These are phyloP conservation scores for Drosophila paranaensis DNA, from an alignment of 2,888 invertebrate genomes.

Conservation along the genomic window DNA sequence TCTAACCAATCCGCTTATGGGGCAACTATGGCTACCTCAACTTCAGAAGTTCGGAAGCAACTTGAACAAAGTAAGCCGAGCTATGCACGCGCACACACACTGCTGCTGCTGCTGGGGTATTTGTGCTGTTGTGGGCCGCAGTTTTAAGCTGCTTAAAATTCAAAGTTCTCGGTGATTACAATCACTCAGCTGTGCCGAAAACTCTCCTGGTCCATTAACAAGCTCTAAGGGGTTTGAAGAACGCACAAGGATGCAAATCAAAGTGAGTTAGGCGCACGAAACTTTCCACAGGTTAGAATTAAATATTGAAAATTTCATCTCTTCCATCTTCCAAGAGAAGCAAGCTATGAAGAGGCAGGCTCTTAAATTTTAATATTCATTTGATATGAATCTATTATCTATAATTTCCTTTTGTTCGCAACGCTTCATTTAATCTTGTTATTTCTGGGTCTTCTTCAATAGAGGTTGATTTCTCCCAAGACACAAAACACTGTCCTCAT, in stretches of 20 bases:
- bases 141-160: conserved; percentile 69
- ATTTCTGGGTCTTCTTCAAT: no score
- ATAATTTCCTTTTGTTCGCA: no score
- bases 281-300: neutral
- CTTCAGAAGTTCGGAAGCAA: conserved; percentile 14
- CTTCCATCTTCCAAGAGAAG: neutral
- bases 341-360: no score
- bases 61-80: conserved; percentile 23
- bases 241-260: conserved; percentile 2
- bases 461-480: no score
- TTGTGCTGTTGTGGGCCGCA: conserved; percentile 2
- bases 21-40: conserved; percentile 21
- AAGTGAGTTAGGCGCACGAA: neutral
- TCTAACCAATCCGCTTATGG: conserved; percentile 31
- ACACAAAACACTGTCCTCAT: no score
- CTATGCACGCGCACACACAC: neutral
- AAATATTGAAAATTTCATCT: neutral
- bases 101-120: neutral
- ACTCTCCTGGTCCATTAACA: conserved; percentile 58
- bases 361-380: neutral
- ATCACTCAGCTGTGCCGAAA: conserved; percentile 48
- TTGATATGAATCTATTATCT: no score
- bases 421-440: no score
- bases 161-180: conserved; percentile 59
- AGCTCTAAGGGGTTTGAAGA: conserved; percentile 21